These are phyloP conservation scores for Tachysurus fulvidraco DNA, from an alignment of 2,113 vertebrate genomes.

Conservation along the genomic window DNA sequence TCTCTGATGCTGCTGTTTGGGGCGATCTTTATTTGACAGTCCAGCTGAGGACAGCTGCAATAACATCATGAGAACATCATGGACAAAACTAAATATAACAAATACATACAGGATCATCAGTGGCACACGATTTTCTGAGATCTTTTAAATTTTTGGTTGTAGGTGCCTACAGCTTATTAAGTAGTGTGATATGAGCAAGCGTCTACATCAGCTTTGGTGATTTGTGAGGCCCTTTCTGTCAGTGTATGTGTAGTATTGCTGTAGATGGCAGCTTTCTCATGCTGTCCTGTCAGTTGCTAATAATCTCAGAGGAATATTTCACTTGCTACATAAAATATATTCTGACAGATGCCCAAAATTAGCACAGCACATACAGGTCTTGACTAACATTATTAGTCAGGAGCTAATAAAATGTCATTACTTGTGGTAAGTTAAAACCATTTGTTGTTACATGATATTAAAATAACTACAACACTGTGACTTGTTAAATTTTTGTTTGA, in stretches of 20 bases:
- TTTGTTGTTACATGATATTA: not conserved
- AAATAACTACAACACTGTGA: not conserved
- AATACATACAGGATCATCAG: not conserved
- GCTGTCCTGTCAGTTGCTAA: not conserved
- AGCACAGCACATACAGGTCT: constrained; percentile 10
- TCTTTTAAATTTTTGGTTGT: not conserved
- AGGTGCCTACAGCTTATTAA: not conserved
- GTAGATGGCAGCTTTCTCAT: not conserved
- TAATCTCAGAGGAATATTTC: not conserved
- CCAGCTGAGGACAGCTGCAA: constrained; percentile 12
- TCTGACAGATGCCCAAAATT: constrained; percentile 5
- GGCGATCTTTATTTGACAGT: constrained; percentile 12
- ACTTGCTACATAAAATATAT: not conserved
- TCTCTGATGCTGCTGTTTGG: constrained; percentile 33
- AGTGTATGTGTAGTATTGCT: constrained; percentile 11
- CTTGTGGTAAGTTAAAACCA: not conserved
- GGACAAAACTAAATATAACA: constrained; percentile 8
- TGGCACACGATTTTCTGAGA: not conserved
- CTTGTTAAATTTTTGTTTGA: not conserved
- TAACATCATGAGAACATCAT: not conserved
- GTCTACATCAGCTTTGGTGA: not conserved
- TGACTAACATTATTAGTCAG: constrained; percentile 8
- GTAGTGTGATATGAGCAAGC: not conserved
- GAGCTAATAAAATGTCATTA: not conserved
- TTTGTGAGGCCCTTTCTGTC: not conserved